phyloP scores from a whole-genome alignment of 1,140 invertebrate species.

The Drosophila orena region DNA sequence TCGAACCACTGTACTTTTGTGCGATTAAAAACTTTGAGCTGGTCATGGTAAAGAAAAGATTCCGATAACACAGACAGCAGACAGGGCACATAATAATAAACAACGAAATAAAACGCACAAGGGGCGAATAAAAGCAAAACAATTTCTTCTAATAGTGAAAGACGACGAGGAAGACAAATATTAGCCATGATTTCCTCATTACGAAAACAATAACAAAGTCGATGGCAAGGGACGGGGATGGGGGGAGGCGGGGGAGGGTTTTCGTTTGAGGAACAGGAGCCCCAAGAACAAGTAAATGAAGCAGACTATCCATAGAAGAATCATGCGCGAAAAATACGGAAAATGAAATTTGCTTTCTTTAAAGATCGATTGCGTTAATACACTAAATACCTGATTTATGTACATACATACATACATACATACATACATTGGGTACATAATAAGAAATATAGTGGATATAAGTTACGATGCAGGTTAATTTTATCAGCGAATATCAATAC shows the following conservation, averaged over 20 bases:
- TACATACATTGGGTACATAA: too few species aligned
- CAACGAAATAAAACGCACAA: constrained; percentile 27
- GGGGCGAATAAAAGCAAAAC: constrained; percentile 6
- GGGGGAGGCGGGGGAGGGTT: not conserved
- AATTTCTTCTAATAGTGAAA: constrained; percentile 53
- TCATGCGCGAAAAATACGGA: constrained; percentile 71
- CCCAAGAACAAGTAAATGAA: constrained; percentile 24
- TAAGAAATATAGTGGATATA: too few species aligned
- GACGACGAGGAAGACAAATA: constrained; percentile 55
- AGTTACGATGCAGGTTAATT: too few species aligned
- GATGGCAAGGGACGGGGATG: not conserved
- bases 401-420: too few species aligned
- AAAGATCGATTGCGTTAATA: constrained; percentile 1
- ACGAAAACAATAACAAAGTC: constrained; percentile 72
- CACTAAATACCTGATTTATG: not conserved
- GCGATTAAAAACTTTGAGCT: constrained; percentile 62
- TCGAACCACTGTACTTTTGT: constrained; percentile 41
- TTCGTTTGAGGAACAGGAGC: constrained; percentile 36
- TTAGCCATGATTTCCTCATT: constrained; percentile 44
- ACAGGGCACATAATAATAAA: constrained; percentile 38
- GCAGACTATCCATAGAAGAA: constrained; percentile 46
- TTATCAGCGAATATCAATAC: too few species aligned
- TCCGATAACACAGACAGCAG: constrained; percentile 52
- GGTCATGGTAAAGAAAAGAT: constrained; percentile 68
- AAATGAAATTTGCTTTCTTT: constrained; percentile 27